Evolutionary conservation across 2,113 vertebrate species (phyloP).

Genomic region (Spilogale gracilis): DNA sequence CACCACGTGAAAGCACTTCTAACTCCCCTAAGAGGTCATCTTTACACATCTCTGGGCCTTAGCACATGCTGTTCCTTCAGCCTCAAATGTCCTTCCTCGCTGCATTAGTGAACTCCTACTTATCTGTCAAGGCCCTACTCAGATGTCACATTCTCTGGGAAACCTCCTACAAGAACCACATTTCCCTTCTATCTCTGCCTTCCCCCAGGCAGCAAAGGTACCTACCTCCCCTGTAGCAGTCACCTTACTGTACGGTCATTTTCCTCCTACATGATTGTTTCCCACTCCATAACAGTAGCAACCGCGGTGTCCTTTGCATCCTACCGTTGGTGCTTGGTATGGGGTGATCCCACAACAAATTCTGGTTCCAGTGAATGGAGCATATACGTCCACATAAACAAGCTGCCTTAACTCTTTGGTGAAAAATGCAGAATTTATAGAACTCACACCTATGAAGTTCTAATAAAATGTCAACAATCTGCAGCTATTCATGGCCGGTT

Average conservation of each 20-base stretch:
- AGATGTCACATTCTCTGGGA: not conserved
- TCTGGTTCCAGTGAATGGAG: not conserved
- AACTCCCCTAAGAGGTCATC: not conserved
- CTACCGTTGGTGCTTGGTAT: not conserved
- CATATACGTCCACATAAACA: not conserved
- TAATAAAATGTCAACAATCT: not conserved
- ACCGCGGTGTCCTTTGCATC: not conserved
- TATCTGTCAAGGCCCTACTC: not conserved
- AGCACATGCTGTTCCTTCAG: not conserved
- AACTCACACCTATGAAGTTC: not conserved
- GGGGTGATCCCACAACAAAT: not conserved
- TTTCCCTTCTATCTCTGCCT: no score
- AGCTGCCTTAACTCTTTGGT: not conserved
- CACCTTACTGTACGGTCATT: not conserved
- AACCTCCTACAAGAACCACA: not conserved
- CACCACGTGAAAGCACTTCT: not conserved
- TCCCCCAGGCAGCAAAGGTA: not conserved
- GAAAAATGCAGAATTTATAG: not conserved
- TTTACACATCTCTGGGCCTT: not conserved
- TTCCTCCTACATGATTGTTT: not conserved
- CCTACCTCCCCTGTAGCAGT: not conserved
- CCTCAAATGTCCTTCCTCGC: not conserved
- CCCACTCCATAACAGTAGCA: no score
- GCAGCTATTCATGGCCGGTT: not conserved
- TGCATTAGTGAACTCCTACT: not conserved